A percentile compares a stretch with the other conserved stretches of the same genome.
Conservation (phyloP, 2,888 invertebrate genomes). For the Dasypolia templi region DNA sequence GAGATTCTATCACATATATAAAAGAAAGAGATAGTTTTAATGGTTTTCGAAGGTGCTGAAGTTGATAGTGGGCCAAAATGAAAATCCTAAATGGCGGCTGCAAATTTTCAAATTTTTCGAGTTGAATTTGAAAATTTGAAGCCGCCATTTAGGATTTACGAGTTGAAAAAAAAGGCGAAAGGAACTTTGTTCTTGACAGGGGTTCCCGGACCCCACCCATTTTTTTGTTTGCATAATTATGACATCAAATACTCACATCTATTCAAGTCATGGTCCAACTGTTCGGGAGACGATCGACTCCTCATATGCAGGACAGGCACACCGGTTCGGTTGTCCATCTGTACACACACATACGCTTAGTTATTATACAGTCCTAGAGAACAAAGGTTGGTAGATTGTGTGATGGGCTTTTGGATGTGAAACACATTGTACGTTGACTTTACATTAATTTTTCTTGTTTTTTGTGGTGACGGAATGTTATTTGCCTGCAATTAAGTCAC, state of each 20-base stretch:
- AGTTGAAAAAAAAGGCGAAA: too few relatives aligned
- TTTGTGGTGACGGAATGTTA: neutral
- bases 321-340: constrained; percentile 83
- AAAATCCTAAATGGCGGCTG: too few relatives aligned
- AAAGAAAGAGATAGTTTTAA: too few relatives aligned
- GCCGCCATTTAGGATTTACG: too few relatives aligned
- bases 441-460: neutral
- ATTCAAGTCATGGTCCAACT: constrained; percentile 81
- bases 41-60: too few relatives aligned
- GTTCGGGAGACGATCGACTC: constrained; percentile 88
- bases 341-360: constrained; percentile 41
- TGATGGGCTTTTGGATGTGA: constrained; percentile 36
- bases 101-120: too few relatives aligned
- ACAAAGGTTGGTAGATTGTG: accelerated
- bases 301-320: constrained; percentile 84
- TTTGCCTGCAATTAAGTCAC: neutral
- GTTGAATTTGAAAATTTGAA: too few relatives aligned
- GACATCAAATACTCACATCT: constrained; percentile 77
- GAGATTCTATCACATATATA: too few relatives aligned
- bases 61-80: too few relatives aligned
- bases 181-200: too few relatives aligned
- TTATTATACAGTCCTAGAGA: constrained; percentile 14
- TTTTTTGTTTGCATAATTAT: too few relatives aligned
- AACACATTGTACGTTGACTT: constrained; percentile 24
- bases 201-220: too few relatives aligned